phyloP scores from a whole-genome alignment of 2,888 invertebrate species.

The Synergus laeviventris region DNA sequence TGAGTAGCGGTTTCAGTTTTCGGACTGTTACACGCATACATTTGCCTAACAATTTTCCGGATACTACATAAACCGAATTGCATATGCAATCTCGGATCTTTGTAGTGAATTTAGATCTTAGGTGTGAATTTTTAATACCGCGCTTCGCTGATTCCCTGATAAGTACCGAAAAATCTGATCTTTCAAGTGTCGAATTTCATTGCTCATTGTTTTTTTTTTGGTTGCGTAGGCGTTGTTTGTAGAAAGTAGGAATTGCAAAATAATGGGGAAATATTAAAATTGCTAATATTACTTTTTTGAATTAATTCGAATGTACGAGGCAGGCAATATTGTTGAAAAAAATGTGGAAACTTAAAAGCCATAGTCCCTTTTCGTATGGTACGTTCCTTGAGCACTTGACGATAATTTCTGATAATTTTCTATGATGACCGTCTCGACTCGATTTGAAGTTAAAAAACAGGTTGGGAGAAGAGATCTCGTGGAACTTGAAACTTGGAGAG shows the following conservation, averaged over 20 bases:
- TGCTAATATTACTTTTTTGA: no score
- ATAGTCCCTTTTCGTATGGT: not conserved
- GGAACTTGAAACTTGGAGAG: slow-evolving; percentile 27
- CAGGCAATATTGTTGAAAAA: not conserved
- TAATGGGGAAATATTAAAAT: not conserved
- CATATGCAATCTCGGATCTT: slow-evolving; percentile 15
- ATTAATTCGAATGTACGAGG: no score
- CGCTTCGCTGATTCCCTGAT: not conserved
- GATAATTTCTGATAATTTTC: slow-evolving; percentile 34
- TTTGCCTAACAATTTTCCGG: slow-evolving; percentile 61
- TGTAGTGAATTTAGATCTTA: not conserved
- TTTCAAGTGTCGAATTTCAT: not conserved
- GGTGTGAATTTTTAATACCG: not conserved
- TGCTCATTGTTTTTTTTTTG: not conserved
- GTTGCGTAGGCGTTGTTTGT: not conserved
- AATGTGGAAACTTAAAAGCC: not conserved
- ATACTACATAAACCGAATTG: slow-evolving; percentile 47
- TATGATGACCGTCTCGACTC: slow-evolving; percentile 14
- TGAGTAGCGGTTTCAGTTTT: slow-evolving; percentile 53
- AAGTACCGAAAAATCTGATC: not conserved
- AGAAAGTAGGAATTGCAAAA: not conserved
- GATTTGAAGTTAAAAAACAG: slow-evolving; percentile 33
- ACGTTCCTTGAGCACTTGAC: slow-evolving; percentile 10
- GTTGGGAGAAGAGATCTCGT: slow-evolving; percentile 25
- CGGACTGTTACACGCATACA: slow-evolving; percentile 57